These are phyloP conservation scores for Lingula anatina DNA, from an alignment of 2,888 invertebrate species.

Conservation along the genomic window DNA sequence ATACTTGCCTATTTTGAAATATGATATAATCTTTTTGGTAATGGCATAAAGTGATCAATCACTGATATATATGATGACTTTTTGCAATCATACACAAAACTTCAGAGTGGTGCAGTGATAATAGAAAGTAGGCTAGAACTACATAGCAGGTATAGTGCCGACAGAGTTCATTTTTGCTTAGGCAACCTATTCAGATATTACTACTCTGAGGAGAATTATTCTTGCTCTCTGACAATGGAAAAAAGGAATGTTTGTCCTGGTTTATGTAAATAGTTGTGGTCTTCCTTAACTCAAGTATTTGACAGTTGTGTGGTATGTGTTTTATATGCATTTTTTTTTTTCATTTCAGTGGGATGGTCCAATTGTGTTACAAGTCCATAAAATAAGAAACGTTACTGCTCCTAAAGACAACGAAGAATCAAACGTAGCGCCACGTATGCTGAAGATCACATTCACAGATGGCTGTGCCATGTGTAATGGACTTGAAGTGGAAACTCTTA, in stretches of 20 bases:
- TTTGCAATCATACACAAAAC: too few relatives aligned
- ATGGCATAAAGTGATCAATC: too few relatives aligned
- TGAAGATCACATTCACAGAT: slow-evolving; percentile 80
- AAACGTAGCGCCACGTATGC: slow-evolving; percentile 68
- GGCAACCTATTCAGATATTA: too few relatives aligned
- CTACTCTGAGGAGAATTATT: too few relatives aligned
- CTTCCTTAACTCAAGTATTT: neutral
- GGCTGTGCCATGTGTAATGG: slow-evolving; percentile 74
- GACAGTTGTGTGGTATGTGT: neutral
- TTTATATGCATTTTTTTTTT: neutral
- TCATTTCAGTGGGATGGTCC: slow-evolving; percentile 56
- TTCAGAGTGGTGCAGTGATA: too few relatives aligned
- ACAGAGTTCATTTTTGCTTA: too few relatives aligned
- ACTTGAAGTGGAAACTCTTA: slow-evolving; percentile 70
- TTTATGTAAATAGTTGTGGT: too few relatives aligned
- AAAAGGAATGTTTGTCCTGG: neutral
- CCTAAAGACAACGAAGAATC: slow-evolving; percentile 83
- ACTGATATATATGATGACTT: too few relatives aligned
- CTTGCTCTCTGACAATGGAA: neutral
- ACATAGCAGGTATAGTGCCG: too few relatives aligned
- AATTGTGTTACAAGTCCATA: slow-evolving; percentile 77
- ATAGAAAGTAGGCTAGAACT: too few relatives aligned
- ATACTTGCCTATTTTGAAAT: too few relatives aligned
- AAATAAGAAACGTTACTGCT: slow-evolving; percentile 80
- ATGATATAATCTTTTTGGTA: too few relatives aligned